Evolutionary conservation across 2,113 vertebrate genomes (phyloP), one percentile per base, ranked within the genome.

Genomic region (Oncorhynchus tshawytscha): DNA sequence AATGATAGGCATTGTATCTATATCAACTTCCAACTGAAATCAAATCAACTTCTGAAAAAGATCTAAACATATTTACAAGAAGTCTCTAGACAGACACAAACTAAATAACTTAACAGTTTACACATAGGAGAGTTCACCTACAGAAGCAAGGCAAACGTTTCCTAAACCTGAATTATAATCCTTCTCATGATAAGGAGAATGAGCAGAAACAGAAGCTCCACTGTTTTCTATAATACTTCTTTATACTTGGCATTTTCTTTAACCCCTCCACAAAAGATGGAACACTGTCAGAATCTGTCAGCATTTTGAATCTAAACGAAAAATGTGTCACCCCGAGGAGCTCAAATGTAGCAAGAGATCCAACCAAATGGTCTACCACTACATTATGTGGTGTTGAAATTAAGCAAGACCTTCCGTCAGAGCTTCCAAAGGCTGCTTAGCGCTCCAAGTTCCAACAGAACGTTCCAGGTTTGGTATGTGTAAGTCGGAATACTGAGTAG

Each of bases 401-500:
- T 39, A 70, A n/a, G 39, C 39, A 18, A 22, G 39, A 16, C 3
- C 39, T 39, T 39, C 39, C 2, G 39, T 39, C 39, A 4, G n/a
- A 24, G 67, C 39, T 18, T 27, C 67, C 34, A 7, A 48, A 9
- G n/a, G 3, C 39, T 45, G 39, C 39, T 39, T 39, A 39, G 39
- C 8, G 7, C 7, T 39, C 39, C 39, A 20, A 11, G n/a, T 8
- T 15, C 67, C 67, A 48, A 22, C 67, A 70, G 20, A 70, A 70
- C 11, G 5, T 20, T 70, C 39, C 34, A 67, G 68, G 11, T 39
- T 24, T n/a, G 16, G 59, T n/a, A 60, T 3, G 4, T 51, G 9
- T 70, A 25, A 45, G n/a, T 70, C 25, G 18, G 82, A 87, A 90
- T 83, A 90, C 89, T 93, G 86, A 75, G 77, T 83, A 9, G 27